A percentile compares a stretch with the other conserved stretches of the same genome.
Conservation (phyloP, 2,113 vertebrate species). For the Antennarius striatus region DNA sequence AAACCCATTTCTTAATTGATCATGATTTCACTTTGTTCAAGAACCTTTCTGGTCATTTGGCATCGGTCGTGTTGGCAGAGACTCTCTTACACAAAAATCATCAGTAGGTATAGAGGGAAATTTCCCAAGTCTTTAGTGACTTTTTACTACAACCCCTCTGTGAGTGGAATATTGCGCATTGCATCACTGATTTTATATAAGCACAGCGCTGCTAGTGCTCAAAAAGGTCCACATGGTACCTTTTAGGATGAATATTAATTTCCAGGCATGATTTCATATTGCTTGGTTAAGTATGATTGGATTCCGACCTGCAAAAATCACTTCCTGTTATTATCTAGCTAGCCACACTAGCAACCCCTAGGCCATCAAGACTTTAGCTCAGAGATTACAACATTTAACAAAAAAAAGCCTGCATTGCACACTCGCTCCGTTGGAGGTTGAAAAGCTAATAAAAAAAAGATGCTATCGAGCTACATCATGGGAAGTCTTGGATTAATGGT, state of each 20-base stretch:
- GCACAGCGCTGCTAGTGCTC: too few relatives aligned
- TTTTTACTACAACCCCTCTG: too few relatives aligned
- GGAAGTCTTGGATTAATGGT: neutral
- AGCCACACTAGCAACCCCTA: neutral
- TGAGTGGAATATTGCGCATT: too few relatives aligned
- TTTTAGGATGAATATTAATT: neutral
- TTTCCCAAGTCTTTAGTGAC: neutral
- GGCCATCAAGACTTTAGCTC: neutral
- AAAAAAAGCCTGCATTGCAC: neutral
- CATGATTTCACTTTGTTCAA: constrained; percentile 42
- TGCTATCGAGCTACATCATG: neutral
- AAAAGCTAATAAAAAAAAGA: neutral
- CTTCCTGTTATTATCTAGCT: neutral
- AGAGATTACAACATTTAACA: too few relatives aligned
- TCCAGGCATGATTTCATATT: neutral
- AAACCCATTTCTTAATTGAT: constrained; percentile 50
- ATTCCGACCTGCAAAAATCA: too few relatives aligned
- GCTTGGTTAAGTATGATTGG: neutral
- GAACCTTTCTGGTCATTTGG: constrained; percentile 18
- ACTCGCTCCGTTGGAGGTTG: neutral
- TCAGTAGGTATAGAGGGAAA: neutral
- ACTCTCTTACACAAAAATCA: too few relatives aligned
- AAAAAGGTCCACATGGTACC: neutral
- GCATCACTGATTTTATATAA: too few relatives aligned
- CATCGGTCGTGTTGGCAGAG: neutral